A percentile compares a stretch with the other conserved stretches of the same genome.
These are phyloP conservation scores for Ephestia elutella DNA, from an alignment of 1,140 invertebrate species.

Conservation along the genomic window DNA sequence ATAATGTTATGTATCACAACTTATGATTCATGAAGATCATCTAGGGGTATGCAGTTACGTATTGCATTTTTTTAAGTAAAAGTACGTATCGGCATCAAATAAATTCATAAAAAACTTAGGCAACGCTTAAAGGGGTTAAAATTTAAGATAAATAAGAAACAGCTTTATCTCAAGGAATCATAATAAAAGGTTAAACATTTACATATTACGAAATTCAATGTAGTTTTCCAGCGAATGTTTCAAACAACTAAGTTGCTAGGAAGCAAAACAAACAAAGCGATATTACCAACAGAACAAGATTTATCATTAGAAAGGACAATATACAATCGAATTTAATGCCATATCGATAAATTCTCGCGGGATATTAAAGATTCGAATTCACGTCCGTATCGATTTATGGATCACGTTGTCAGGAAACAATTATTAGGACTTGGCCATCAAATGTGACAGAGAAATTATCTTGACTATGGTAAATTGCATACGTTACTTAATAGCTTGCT, in stretches of 20 bases:
- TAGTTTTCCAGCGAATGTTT: background rate
- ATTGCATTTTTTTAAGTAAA: too few relatives aligned
- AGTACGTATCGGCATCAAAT: too few relatives aligned
- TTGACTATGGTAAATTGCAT: conserved; percentile 27
- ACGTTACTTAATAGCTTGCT: conserved; percentile 20
- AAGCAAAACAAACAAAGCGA: conserved; percentile 3
- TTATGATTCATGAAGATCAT: background rate
- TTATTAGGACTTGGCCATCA: conserved; percentile 27
- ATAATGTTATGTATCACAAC: background rate
- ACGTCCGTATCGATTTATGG: conserved; percentile 39
- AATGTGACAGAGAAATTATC: conserved; percentile 33
- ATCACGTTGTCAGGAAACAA: conserved; percentile 39
- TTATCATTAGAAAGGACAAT: conserved; percentile 34
- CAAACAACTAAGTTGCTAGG: background rate
- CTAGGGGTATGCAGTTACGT: too few relatives aligned
- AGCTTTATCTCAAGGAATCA: too few relatives aligned
- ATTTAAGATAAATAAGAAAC: too few relatives aligned
- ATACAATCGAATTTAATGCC: conserved; percentile 33
- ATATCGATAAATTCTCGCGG: conserved; percentile 30
- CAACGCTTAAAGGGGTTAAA: too few relatives aligned
- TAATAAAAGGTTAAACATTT: too few relatives aligned
- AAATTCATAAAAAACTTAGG: background rate
- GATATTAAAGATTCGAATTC: conserved; percentile 30
- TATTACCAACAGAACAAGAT: conserved; percentile 15
- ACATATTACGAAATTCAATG: too few relatives aligned